A percentile compares a stretch with the other conserved stretches of the same genome.
phyloP scores from a whole-genome alignment of 1,140 invertebrate genomes.

The Eurosta solidaginis region DNA sequence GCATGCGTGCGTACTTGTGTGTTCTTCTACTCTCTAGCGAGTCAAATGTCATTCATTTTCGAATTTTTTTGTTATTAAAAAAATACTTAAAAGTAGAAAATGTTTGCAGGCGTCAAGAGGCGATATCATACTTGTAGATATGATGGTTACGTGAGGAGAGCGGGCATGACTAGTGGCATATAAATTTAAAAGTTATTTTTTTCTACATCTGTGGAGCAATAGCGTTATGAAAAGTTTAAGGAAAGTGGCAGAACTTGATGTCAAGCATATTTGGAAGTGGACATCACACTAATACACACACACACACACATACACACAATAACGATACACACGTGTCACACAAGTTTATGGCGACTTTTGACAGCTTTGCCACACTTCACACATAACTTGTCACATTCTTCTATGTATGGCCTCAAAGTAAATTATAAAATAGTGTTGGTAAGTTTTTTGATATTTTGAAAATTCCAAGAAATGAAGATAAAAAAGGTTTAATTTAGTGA shows the following conservation, averaged over 20 bases:
- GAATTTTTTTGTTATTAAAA: conserved; percentile 28
- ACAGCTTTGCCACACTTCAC: conserved; percentile 54
- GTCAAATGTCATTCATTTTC: conserved; percentile 28
- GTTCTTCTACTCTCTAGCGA: conserved; percentile 14
- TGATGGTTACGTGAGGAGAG: not conserved
- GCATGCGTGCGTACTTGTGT: not conserved
- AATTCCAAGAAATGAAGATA: too few relatives aligned
- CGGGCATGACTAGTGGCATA: not conserved
- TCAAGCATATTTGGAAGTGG: conserved; percentile 12
- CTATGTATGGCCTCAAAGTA: not conserved
- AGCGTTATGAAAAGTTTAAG: not conserved
- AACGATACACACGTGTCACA: conserved; percentile 52
- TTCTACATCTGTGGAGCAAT: not conserved
- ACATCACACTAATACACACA: not conserved
- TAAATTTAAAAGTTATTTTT: conserved; percentile 16
- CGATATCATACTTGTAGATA: too few relatives aligned
- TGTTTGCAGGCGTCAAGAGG: conserved; percentile 22
- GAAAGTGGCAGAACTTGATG: conserved; percentile 17
- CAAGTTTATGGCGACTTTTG: conserved; percentile 60
- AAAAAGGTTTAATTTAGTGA: too few relatives aligned
- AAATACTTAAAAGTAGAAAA: conserved; percentile 29
- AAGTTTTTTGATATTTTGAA: too few relatives aligned
- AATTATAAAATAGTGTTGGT: too few relatives aligned
- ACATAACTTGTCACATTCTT: conserved; percentile 38
- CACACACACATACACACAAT: not conserved